Evolutionary conservation across 2,888 invertebrate genomes (phyloP), one percentile per base, ranked within the genome.

Genomic region (Cloeon dipterum): DNA sequence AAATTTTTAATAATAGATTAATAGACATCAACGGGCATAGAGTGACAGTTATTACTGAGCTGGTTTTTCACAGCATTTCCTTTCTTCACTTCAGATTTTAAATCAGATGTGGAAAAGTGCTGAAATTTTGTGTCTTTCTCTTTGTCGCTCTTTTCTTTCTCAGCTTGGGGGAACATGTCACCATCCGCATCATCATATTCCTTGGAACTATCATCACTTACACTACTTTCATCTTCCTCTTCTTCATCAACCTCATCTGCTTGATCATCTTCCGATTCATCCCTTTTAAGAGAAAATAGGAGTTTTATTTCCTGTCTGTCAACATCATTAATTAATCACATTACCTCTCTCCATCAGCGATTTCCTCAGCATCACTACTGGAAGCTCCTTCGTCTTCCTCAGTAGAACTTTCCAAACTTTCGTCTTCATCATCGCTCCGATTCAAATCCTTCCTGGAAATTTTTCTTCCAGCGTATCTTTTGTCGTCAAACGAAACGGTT

Each of bases 41-140:
- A 8, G 21, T 21, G 5, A 21, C 8, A 8, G 8, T 21, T 8
- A 48, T 45, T 44, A 50, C 52, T 44, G 5, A 55, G 40, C 41
- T 57, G 56, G 39, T 49, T 47, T 42, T 47, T 48, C 16, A 54
- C 49, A 18, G 57, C 55, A 37, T 46, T 46, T 18, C 55, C 57
- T 42, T 55, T 57, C 33, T 48, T 48, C 4, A 54, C 44, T 39
- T 56, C 56, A 14, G 29, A 7, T 7, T 14, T n/a, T 7, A 16
- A n/a, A 14, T 29, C 29, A 8, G 14, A 14, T 14, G 5, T 11
- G 5, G 29, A 29, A 14, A 29, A 29, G 16, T 29, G 29, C 5
- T n/a, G n/a, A 14, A 29, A 29, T 29, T 5, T 16, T 5, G 29
- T 7, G n/a, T 7, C 8, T 11, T 7, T 29, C n/a, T 16, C 29